Evolutionary conservation across 1,140 invertebrate genomes (phyloP).

Genomic region (Hycleus phaleratus): DNA sequence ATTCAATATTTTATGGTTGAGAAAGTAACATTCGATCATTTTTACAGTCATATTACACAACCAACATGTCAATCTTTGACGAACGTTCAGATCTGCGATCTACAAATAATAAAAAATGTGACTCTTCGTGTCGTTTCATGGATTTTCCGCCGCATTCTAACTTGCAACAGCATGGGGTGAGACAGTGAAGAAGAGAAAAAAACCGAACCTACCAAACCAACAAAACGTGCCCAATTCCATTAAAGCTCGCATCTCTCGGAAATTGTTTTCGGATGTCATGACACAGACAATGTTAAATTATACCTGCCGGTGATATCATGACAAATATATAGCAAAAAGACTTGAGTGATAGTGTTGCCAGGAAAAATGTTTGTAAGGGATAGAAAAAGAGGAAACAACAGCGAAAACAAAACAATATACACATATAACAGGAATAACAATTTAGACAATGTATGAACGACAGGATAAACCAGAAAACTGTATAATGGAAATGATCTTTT

Average conservation of each 20-base stretch:
- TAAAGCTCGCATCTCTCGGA: conserved; percentile 17
- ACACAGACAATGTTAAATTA: conserved; percentile 18
- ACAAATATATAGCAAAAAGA: conserved; percentile 12
- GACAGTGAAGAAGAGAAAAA: too few species aligned
- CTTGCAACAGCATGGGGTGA: too few species aligned
- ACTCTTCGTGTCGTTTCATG: background rate
- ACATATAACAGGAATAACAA: too few species aligned
- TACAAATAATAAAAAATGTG: conserved; percentile 15
- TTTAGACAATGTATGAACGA: too few species aligned
- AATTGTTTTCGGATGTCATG: conserved; percentile 18
- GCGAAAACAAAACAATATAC: too few species aligned
- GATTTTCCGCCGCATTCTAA: too few species aligned
- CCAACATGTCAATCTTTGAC: conserved; percentile 14
- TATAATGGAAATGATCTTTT: too few species aligned
- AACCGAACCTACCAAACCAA: background rate
- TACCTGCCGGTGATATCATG: conserved; percentile 13
- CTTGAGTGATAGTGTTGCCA: conserved; percentile 6
- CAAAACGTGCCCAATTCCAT: conserved; percentile 7
- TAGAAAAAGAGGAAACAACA: too few species aligned
- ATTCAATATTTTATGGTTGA: too few species aligned
- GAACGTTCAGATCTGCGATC: conserved; percentile 12
- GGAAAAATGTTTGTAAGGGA: background rate
- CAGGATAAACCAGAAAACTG: too few species aligned
- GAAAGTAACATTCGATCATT: conserved; percentile 5
- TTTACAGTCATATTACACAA: conserved; percentile 10